Base-by-base conservation (phyloP, 1,140 invertebrate genomes). In the Mycetomoellerius zeteki region DNA sequence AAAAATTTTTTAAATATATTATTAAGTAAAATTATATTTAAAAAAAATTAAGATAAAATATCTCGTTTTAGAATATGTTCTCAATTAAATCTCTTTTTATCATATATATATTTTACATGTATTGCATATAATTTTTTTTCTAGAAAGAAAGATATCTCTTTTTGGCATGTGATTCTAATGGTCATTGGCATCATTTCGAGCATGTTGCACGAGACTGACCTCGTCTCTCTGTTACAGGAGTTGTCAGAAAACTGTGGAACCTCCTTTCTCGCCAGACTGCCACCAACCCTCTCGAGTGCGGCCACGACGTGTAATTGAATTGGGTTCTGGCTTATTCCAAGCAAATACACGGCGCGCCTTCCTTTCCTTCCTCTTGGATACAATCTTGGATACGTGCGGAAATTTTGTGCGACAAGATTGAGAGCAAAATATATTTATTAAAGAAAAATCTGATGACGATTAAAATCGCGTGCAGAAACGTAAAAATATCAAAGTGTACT, bases 231-330 rank as follows among this genome's bases (percentile, higher is more conserved):
- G 47, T 58, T 85, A n/a, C 81, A 52, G 56, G 5, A 71, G 56
- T 82, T 88, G 58, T 85, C 86, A 85, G 58, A 80, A 72, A 75
- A 88, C 64, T 88, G 73, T 77, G 47, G 37, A 30, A 84, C 67
- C 43, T 64, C 24, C 75, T 62, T 54, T 27, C 16, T 54, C 47
- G 58, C n/a, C 43, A 21, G 27, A 85, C 67, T 71, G 50, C 54
- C 77, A 62, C 37, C 69, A 65, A 86, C 67, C 54, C 69, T 58
- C 33, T 43, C 21, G 62, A 77, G 64, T 64, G 56, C 75, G 54
- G n/a, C 54, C 73, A 37, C 58, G 52, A 67, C 67, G 62, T 82
- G 85, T 89, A 90, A 91, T 91, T 90, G 86, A 91, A 89, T 91
- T 85, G 86, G 81, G 64, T 50, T 81, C 54, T 76, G 62, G 58